A percentile compares a stretch with the other conserved stretches of the same genome.
Conservation (phyloP, 2,888 invertebrate genomes). For the Venustoraphidia nigricollis region DNA sequence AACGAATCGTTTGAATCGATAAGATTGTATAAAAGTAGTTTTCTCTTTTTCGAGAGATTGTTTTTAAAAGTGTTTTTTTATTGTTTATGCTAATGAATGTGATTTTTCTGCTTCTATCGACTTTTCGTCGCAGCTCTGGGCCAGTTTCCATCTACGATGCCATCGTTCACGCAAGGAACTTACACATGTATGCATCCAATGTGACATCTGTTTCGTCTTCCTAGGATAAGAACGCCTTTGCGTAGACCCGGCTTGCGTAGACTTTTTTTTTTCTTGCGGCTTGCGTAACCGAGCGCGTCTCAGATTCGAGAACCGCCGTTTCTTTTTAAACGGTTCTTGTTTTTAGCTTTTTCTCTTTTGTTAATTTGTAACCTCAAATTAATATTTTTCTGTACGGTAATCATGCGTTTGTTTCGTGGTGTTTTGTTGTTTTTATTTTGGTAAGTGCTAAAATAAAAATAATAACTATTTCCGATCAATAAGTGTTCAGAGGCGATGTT, state of each 20-base stretch:
- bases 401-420: neutral
- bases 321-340: neutral
- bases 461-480: no score
- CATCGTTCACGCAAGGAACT: conserved; percentile 70
- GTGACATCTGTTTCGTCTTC: neutral
- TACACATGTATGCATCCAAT: conserved; percentile 66
- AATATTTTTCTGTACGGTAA: neutral
- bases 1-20: no score
- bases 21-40: no score
- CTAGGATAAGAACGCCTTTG: neutral
- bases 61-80: neutral
- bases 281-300: neutral
- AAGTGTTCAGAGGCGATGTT: no score
- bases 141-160: conserved; percentile 67
- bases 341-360: neutral
- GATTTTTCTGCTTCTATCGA: conserved; percentile 16
- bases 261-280: neutral
- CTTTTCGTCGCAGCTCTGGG: conserved; percentile 48
- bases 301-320: neutral
- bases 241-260: neutral
- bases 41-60: neutral
- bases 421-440: neutral
- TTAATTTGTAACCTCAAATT: no score
- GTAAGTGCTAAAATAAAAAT: no score
- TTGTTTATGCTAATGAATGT: neutral